Conservation (phyloP, 2,113 vertebrate species). For the Nesospiza acunhae region DNA sequence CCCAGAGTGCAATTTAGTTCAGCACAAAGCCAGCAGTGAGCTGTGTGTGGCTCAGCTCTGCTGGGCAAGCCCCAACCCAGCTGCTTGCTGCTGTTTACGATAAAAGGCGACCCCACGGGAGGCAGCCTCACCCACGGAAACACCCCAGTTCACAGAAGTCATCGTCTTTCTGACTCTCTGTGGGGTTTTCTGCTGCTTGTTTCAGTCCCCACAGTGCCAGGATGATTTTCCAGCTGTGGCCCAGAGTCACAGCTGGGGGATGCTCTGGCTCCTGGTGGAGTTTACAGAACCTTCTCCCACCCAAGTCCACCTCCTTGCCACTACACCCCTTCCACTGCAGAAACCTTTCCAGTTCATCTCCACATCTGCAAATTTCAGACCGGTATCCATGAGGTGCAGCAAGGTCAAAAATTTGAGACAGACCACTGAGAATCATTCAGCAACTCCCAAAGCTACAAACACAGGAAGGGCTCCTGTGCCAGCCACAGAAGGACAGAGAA, state of each 20-base stretch:
- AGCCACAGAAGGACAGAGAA: background rate
- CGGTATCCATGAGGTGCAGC: background rate
- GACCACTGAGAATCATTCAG: background rate
- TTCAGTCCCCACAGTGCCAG: background rate
- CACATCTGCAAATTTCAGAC: background rate
- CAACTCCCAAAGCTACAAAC: background rate
- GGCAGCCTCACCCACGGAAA: background rate
- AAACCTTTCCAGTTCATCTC: background rate
- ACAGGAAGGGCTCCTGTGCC: rapidly evolving
- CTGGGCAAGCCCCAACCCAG: background rate
- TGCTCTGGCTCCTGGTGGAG: background rate
- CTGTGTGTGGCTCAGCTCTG: background rate
- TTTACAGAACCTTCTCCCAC: background rate
- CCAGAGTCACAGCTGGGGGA: background rate
- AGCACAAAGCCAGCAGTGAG: background rate
- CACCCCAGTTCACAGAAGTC: background rate
- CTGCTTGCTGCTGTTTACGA: background rate
- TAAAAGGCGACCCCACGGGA: background rate
- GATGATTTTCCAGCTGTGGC: background rate
- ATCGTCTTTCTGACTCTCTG: background rate
- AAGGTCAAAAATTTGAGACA: background rate
- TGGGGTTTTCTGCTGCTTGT: slow-evolving; percentile 7
- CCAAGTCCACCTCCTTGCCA: background rate
- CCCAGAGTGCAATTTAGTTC: background rate
- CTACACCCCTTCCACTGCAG: background rate